Base-by-base conservation (phyloP, 2,888 invertebrate genomes). In the Pinctada fucata region DNA sequence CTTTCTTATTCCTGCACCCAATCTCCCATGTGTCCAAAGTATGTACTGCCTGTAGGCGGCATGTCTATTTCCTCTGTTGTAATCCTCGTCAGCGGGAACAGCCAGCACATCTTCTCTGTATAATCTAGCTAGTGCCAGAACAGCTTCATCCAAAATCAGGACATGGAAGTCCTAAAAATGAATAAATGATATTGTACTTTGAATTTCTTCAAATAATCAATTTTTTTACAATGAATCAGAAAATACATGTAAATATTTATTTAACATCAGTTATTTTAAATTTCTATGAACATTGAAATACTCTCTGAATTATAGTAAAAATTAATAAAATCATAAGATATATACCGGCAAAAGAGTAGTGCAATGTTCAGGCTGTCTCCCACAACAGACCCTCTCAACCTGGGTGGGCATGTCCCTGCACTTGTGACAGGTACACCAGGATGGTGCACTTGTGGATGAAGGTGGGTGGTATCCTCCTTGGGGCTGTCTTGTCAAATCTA, bases 401-500 rank as follows among this genome's bases (percentile, higher is more conserved):
- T 70, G 70, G 48, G 70, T 70, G 3, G 70, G 70, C 70, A 70
- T 70, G 13, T 70, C 49, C n/a, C 70, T 45, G 16, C 70, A 70
- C n/a, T 16, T 69, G 8, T 2, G 10, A 50, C 69, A 69, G 13
- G 8, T 13, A 31, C 71, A 71, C 71, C 52, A 71, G 3, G 50
- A 51, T 31, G 71, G 52, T 5, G 10, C 10, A 50, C 16, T 49
- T n/a, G 4, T 51, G 51, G 10, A 5, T 16, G 71, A 52, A 3
- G 31, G 51, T 16, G 50, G 71, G 16, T 71, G 52, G 13, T 10
- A 49, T 0, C 3, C 71, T 51, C 71, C 71, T 8, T 51, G 51
- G 45, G 52, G 71, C 58, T 10, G 58, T 8, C 58, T 10, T 52
- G 10, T 10, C 58, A 52, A 8, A 10, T 52, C 58, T 10, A 52